Base-by-base conservation (phyloP, 2,888 invertebrate species). In the Andrena camellia region DNA sequence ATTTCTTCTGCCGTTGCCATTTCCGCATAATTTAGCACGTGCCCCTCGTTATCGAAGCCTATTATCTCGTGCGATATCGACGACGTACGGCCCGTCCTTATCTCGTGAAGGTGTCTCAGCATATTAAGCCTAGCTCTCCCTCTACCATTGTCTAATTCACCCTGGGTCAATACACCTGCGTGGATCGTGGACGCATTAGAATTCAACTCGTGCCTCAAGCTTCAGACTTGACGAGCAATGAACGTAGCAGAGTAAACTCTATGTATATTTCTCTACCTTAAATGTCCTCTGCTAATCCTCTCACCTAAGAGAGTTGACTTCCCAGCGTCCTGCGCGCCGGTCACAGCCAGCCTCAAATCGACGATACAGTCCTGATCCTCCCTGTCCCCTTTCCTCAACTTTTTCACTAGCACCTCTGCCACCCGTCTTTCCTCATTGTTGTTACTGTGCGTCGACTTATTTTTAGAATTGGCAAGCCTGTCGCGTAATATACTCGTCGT, bases 321-420 rank as follows among this genome's bases (percentile, higher is more conserved):
- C n/a, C 99, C 99, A 1, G 98, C 98, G 94, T 99, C 99, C 87
- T 98, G 98, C 88, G 98, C 98, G 0, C 99, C 99, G 93, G 99
- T 96, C 48, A 99, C 99, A 0, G 99, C 99, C 4, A 99, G 96
- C 72, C 99, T 95, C 60, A 99, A 95, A 93, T 99, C 99, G 68
- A 98, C 97, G 75, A 93, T 92, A 85, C 97, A 97, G 90, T 97
- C 97, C 90, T 97, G 97, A 85, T 98, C 97, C 90, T 98, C 98
- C 0, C 91, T 85, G 59, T 94, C 93, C 57, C 92, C 93, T 86
- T 92, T 93, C 80, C 93, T 89, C 77, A 97, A 97, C 95, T 98
- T 98, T 82, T 98, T 95, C 3, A 99, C 97, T 67, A 98, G 95
- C 4, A 99, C 98, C 95, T 99, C 98, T 0, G 98, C 97, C 2